A percentile compares a stretch with the other conserved stretches of the same genome.
Evolutionary conservation across 2,888 invertebrate species (phyloP).

Genomic region (Patella caerulea): DNA sequence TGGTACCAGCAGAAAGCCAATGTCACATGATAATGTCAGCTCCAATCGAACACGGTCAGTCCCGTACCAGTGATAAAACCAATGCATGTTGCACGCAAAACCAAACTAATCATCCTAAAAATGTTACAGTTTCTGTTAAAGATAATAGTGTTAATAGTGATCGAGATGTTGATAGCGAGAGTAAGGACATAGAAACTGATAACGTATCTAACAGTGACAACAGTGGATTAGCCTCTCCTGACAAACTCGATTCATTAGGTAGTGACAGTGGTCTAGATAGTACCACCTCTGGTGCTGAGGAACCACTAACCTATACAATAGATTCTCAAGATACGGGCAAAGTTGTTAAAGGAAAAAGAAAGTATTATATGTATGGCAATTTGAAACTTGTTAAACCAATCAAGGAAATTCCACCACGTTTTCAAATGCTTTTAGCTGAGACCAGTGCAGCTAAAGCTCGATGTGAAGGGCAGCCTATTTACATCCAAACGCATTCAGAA

Average conservation of each 20-base stretch:
- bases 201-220: background rate
- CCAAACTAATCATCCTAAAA: background rate
- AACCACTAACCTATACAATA: background rate
- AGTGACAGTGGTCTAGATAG: constrained; percentile 6
- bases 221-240: background rate
- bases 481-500: constrained; percentile 39
- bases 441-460: constrained; percentile 57
- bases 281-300: background rate
- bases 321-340: constrained; percentile 20
- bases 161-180: no score
- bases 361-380: constrained; percentile 65
- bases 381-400: constrained; percentile 64
- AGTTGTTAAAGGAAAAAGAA: constrained; percentile 47
- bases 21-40: constrained; percentile 20
- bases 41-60: constrained; percentile 32
- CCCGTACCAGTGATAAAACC: constrained; percentile 13
- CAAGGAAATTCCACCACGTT: constrained; percentile 67
- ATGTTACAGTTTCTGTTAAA: background rate
- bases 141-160: background rate
- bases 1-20: constrained; percentile 14
- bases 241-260: background rate
- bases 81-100: background rate
- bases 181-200: background rate
- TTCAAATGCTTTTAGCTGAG: constrained; percentile 57
- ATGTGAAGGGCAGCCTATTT: constrained; percentile 64